Conservation (phyloP, 2,888 invertebrate genomes). For the Conus canariensis region DNA sequence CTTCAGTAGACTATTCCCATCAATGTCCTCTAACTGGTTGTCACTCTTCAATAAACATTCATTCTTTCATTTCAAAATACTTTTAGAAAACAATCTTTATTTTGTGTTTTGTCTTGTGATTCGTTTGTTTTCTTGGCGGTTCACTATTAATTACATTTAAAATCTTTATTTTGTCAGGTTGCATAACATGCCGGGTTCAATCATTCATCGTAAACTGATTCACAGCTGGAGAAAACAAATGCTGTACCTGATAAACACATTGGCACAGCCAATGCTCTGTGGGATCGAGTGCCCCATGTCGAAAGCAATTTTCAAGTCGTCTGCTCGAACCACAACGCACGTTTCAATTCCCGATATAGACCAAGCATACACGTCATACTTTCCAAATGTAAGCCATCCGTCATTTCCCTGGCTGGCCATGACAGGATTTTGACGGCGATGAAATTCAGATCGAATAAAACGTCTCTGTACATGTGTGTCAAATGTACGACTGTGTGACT, state of each 20-base stretch:
- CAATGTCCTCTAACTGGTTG: too few relatives aligned
- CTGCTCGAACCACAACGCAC: constrained; percentile 63
- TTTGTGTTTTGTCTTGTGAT: too few relatives aligned
- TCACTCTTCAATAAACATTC: too few relatives aligned
- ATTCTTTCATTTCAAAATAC: too few relatives aligned
- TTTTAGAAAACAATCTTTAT: too few relatives aligned
- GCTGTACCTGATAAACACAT: constrained; percentile 66
- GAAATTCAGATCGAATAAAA: background rate
- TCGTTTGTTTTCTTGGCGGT: too few relatives aligned
- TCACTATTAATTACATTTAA: too few relatives aligned
- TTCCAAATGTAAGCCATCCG: constrained; percentile 56
- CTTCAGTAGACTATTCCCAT: too few relatives aligned
- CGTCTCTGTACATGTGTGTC: background rate
- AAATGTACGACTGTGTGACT: background rate
- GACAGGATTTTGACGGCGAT: background rate
- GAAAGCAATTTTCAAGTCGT: constrained; percentile 59
- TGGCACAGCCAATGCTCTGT: constrained; percentile 57
- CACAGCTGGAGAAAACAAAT: background rate
- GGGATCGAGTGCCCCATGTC: constrained; percentile 65
- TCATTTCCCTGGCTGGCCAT: background rate
- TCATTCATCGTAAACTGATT: too few relatives aligned
- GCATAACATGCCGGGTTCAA: too few relatives aligned
- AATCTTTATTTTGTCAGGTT: too few relatives aligned
- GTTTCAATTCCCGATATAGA: constrained; percentile 73
- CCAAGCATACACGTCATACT: constrained; percentile 66